Evolutionary conservation across 2,888 invertebrate species (phyloP).

Genomic region (Sphecodes monilicornis): DNA sequence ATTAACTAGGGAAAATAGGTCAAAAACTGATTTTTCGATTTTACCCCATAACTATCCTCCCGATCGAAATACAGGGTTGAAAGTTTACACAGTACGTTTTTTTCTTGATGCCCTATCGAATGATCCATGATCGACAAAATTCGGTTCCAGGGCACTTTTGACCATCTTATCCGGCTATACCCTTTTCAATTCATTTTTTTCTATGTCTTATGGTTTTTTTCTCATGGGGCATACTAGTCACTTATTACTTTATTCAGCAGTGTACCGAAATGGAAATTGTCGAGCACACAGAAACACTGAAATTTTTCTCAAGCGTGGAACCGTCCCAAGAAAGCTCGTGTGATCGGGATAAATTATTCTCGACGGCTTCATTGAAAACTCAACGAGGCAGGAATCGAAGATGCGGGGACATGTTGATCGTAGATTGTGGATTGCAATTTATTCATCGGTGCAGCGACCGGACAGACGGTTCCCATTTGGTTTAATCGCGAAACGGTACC

Average conservation of each 20-base stretch:
- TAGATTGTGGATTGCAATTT: not conserved
- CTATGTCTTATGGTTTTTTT: too few species aligned
- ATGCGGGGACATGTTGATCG: not conserved
- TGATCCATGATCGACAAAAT: too few species aligned
- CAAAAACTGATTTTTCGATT: too few species aligned
- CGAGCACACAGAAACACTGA: not conserved
- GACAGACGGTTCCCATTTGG: not conserved
- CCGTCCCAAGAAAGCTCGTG: not conserved
- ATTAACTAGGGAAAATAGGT: too few species aligned
- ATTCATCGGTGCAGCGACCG: not conserved
- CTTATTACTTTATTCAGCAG: not conserved
- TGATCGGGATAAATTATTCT: not conserved
- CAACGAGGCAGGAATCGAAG: not conserved
- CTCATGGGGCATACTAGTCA: too few species aligned
- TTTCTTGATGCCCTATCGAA: too few species aligned
- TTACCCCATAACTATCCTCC: too few species aligned
- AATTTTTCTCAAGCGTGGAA: not conserved
- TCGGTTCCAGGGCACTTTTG: too few species aligned
- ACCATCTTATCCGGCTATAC: too few species aligned
- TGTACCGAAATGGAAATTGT: not conserved
- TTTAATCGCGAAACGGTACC: conserved; percentile 21
- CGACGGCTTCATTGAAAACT: not conserved
- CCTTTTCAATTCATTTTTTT: too few species aligned
- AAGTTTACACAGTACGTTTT: too few species aligned
- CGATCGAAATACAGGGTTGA: too few species aligned